Evolutionary conservation across 1,140 invertebrate genomes (phyloP).

Genomic region (Bombus soroeensis): DNA sequence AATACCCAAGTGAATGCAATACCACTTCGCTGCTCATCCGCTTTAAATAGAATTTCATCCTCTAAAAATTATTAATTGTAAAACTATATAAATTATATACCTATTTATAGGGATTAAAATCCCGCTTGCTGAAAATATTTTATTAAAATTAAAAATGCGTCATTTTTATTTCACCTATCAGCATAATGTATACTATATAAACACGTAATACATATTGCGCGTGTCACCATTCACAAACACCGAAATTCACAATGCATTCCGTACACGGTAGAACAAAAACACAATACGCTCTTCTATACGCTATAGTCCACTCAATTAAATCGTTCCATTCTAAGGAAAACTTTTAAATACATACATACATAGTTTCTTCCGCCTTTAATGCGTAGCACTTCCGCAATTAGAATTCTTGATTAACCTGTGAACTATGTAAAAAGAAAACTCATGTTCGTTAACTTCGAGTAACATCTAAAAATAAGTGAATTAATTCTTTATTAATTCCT

Average conservation of each 20-base stretch:
- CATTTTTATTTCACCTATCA: background rate
- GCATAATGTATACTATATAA: background rate
- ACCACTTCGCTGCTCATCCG: too few species aligned
- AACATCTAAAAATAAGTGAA: background rate
- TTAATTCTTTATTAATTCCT: background rate
- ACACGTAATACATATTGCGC: background rate
- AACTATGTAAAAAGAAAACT: background rate
- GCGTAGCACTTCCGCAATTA: background rate
- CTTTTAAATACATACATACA: too few species aligned
- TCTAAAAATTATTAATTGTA: background rate
- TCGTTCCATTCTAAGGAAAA: too few species aligned
- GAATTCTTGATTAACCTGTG: background rate
- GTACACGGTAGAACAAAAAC: background rate
- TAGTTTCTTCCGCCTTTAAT: too few species aligned
- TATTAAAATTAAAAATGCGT: background rate
- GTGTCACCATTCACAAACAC: slow-evolving; percentile 1
- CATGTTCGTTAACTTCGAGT: too few species aligned
- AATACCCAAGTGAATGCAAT: background rate
- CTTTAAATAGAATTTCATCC: background rate
- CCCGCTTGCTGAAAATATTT: background rate
- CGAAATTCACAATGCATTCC: slow-evolving; percentile 10
- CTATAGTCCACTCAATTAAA: background rate
- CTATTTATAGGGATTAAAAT: background rate
- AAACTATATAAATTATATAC: background rate
- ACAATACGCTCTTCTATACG: background rate